phyloP scores from a whole-genome alignment of 2,113 vertebrate species.

The Nycticorax nycticorax region DNA sequence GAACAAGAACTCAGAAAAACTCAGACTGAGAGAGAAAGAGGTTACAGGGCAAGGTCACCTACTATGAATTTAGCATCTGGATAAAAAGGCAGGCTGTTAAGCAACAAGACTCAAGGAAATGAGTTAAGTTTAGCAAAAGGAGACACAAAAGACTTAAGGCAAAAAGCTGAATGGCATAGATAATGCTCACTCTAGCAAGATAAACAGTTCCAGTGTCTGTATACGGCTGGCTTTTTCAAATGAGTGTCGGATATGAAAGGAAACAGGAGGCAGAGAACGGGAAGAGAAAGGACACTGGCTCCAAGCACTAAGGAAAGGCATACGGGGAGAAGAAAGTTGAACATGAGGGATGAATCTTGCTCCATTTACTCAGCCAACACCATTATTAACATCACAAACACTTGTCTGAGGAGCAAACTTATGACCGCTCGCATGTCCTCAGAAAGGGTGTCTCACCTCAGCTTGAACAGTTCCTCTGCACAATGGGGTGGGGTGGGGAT shows the following conservation, averaged over 20 bases:
- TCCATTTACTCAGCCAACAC: background rate
- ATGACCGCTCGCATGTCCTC: background rate
- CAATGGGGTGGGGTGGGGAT: background rate
- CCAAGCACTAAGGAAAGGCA: background rate
- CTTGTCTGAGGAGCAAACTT: background rate
- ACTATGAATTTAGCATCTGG: background rate
- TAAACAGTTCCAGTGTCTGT: constrained; percentile 42
- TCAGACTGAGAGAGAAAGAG: background rate
- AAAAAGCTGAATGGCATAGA: background rate
- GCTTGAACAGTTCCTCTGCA: background rate
- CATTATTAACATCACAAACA: background rate
- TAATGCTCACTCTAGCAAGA: constrained; percentile 13
- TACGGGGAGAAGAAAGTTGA: background rate
- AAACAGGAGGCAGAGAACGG: constrained; percentile 10
- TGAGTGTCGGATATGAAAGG: background rate
- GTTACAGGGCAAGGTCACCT: background rate
- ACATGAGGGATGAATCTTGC: background rate
- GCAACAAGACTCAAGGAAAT: background rate
- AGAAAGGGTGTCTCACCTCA: background rate
- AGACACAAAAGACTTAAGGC: background rate
- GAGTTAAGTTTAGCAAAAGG: background rate
- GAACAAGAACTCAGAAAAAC: background rate
- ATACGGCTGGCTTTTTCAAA: background rate
- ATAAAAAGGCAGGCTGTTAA: background rate
- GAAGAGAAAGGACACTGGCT: background rate